phyloP scores from a whole-genome alignment of 2,797 vertebrate genomes.

The Sebastiscus tertius region DNA sequence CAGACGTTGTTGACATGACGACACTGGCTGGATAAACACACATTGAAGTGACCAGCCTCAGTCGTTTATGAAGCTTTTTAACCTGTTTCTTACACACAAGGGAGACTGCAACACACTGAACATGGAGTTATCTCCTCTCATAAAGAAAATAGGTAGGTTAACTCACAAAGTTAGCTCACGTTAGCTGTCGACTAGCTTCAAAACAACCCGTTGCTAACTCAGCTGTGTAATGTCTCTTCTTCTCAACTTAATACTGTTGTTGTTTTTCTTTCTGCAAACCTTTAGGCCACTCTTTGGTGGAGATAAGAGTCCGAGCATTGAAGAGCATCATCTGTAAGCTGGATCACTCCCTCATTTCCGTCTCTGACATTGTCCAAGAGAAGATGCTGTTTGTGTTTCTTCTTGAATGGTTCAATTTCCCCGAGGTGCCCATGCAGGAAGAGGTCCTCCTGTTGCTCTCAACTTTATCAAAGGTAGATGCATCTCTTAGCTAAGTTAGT shows the following conservation, averaged over 20 bases:
- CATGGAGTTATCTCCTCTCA: slow-evolving; percentile 83
- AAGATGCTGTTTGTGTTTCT: slow-evolving; percentile 86
- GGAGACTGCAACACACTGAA: neutral
- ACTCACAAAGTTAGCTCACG: neutral
- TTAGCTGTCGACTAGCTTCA: neutral
- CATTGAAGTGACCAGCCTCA: neutral
- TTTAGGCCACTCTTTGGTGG: slow-evolving; percentile 90
- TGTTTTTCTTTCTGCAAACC: slow-evolving; percentile 1
- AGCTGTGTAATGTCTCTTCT: neutral
- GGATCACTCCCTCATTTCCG: slow-evolving; percentile 86
- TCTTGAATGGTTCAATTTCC: slow-evolving; percentile 96
- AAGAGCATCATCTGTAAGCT: slow-evolving; percentile 89
- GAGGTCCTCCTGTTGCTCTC: slow-evolving; percentile 87
- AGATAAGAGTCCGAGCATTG: slow-evolving; percentile 93
- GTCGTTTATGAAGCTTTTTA: too few relatives aligned
- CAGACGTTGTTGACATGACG: slow-evolving; percentile 55
- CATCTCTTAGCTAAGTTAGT: neutral
- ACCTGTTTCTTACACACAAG: neutral
- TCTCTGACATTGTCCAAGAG: slow-evolving; percentile 89
- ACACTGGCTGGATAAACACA: neutral
- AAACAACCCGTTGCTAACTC: neutral
- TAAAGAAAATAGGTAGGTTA: slow-evolving; percentile 84
- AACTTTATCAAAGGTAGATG: slow-evolving; percentile 87
- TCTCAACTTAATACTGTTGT: neutral
- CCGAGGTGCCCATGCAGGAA: slow-evolving; percentile 88